Conservation (phyloP, 1,140 invertebrate species). For the Sycophaga agraensis region DNA sequence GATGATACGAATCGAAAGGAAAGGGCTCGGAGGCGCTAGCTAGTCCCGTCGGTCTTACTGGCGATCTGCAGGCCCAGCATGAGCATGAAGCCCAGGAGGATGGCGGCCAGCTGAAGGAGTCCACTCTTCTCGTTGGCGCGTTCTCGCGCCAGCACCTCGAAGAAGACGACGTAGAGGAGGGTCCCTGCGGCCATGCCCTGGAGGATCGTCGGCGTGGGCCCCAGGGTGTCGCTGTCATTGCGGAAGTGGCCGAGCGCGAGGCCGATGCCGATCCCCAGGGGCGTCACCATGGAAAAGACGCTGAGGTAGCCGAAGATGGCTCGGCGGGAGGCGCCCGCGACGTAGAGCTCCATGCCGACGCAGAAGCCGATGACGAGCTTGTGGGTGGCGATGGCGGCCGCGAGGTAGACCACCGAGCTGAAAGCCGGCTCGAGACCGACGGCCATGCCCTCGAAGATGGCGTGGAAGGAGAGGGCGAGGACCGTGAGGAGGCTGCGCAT, state of each 20-base stretch:
- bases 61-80: constrained; percentile 77
- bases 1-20: too few species aligned
- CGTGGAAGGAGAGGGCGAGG: constrained; percentile 77
- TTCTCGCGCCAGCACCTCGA: constrained; percentile 82
- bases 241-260: constrained; percentile 54
- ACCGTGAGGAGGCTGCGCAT: constrained; percentile 69
- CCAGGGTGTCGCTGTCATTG: constrained; percentile 53
- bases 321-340: constrained; percentile 62
- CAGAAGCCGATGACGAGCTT: constrained; percentile 75
- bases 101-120: constrained; percentile 68
- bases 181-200: constrained; percentile 87
- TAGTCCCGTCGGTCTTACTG: constrained; percentile 79
- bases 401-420: constrained; percentile 67
- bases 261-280: constrained; percentile 69
- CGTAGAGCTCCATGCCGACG: constrained; percentile 68
- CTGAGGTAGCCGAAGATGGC: constrained; percentile 64
- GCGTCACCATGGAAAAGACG: constrained; percentile 69
- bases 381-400: constrained; percentile 73
- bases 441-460: constrained; percentile 79
- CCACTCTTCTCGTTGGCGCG: constrained; percentile 68
- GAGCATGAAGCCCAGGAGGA: constrained; percentile 72
- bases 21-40: too few species aligned
- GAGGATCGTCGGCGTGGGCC: constrained; percentile 60
- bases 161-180: constrained; percentile 87
- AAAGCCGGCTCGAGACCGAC: constrained; percentile 72